Evolutionary conservation across 2,888 invertebrate genomes (phyloP).

Genomic region (Acleris holmiana): DNA sequence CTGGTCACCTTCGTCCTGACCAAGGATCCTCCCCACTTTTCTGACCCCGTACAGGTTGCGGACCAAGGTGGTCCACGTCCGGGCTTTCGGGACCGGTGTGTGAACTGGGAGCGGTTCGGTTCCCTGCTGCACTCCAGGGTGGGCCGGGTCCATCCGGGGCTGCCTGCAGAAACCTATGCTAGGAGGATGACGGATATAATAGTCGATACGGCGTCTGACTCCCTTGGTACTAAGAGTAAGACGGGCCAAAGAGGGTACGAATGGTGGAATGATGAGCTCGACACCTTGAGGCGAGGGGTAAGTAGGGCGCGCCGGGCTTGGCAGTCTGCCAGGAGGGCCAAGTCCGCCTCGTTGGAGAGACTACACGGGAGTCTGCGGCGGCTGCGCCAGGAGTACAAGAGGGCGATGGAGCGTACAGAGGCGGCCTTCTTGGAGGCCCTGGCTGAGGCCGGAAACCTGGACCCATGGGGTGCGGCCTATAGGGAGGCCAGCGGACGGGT

Average conservation of each 20-base stretch:
- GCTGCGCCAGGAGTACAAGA: not conserved
- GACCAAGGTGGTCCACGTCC: too few species aligned
- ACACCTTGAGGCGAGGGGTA: fast-evolving
- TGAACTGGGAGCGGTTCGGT: too few species aligned
- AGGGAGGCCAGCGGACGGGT: slow-evolving; percentile 23
- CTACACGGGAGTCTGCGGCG: not conserved
- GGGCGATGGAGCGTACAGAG: slow-evolving; percentile 22
- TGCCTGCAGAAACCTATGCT: too few species aligned
- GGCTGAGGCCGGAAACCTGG: slow-evolving; percentile 36
- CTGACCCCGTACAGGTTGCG: too few species aligned
- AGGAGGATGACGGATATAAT: not conserved
- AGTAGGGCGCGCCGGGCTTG: not conserved
- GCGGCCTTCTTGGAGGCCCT: slow-evolving; percentile 10
- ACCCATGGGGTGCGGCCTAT: slow-evolving; percentile 41
- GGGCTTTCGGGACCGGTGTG: too few species aligned
- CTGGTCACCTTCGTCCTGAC: too few species aligned
- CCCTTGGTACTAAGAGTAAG: not conserved
- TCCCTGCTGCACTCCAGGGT: too few species aligned
- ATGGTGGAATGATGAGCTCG: not conserved
- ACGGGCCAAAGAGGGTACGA: not conserved
- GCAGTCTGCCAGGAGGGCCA: not conserved
- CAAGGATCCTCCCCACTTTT: too few species aligned
- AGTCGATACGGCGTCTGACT: fast-evolving
- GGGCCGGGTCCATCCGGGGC: not conserved
- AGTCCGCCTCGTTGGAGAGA: fast-evolving